phyloP scores from a whole-genome alignment of 2,888 invertebrate species.

The Halictus quadricinctus region DNA sequence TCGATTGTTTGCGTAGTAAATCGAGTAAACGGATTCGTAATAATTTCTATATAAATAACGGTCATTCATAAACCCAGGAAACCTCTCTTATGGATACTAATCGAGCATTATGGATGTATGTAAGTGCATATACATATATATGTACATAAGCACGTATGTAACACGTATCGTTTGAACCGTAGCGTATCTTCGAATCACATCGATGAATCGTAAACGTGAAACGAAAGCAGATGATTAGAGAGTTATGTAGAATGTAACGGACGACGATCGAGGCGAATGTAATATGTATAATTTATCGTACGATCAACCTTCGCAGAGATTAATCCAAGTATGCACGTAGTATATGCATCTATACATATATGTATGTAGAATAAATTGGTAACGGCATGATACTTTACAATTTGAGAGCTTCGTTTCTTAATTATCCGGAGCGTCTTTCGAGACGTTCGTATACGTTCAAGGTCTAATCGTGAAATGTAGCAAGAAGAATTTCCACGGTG shows the following conservation, averaged over 20 bases:
- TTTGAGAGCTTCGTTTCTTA: not conserved
- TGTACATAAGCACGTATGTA: not conserved
- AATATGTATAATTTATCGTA: not conserved
- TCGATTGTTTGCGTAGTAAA: not conserved
- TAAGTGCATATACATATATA: not conserved
- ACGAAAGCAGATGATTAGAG: constrained; percentile 1
- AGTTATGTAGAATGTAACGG: not conserved
- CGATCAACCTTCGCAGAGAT: not conserved
- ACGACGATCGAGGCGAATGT: not conserved
- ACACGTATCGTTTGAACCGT: not conserved
- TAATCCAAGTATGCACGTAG: not conserved
- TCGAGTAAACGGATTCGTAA: not conserved
- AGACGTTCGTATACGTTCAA: not conserved
- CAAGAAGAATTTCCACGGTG: not conserved
- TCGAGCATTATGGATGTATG: not conserved
- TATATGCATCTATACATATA: not conserved
- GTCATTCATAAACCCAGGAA: not conserved
- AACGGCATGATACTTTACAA: not conserved
- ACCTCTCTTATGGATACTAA: not conserved
- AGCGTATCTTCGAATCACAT: not conserved
- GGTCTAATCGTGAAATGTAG: not conserved
- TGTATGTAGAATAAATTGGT: not conserved
- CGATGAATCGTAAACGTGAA: not conserved
- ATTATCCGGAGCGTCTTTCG: not conserved
- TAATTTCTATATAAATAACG: constrained; percentile 1